Evolutionary conservation across 2,113 vertebrate species (phyloP), one percentile per base, ranked within the genome.

Genomic region (Saccopteryx bilineata): DNA sequence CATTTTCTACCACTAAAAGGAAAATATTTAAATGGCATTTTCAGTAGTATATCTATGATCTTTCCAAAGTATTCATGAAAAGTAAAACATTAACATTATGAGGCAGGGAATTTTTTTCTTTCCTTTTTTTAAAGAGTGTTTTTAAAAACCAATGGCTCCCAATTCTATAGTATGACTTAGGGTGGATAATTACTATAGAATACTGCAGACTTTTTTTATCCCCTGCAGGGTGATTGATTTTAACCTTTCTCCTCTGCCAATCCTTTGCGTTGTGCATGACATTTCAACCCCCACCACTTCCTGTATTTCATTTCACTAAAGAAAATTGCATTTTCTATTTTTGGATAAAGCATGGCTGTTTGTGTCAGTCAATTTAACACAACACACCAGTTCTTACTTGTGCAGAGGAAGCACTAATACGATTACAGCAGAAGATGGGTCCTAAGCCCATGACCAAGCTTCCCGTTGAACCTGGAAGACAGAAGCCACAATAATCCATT

Each of bases 291-390:
- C 93, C 88, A 83, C 94, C 81, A 96, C 71, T 97, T 97, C 96
- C 95, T 96, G 91, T 94, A 95, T 97, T 98, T 96, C 97, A 96
- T 98, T 97, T 97, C 97, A 94, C 96, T 87, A 93, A 97, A 96
- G 97, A 97, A 97, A 98, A 98, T 98, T 97, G 96, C 96, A 92
- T 98, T 98, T 98, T 97, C 97, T 98, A 97, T 98, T 98, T 98
- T 97, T 97, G 96, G 96, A 97, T 96, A 96, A 98, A 96, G 94
- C 97, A 97, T 95, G 94, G 96, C 97, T 98, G 97, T 98, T 98
- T 98, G 96, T 98, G 96, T 98, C 97, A 98, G 96, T 98, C 97
- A 97, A 96, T 98, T 98, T 97, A 98, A 98, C 97, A 98, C 96
- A 97, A 95, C 96, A 97, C 83, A 97, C 94, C 83, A 79, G 89